Evolutionary conservation across 1,140 invertebrate species (phyloP).

Genomic region (Drosophila ambigua): DNA sequence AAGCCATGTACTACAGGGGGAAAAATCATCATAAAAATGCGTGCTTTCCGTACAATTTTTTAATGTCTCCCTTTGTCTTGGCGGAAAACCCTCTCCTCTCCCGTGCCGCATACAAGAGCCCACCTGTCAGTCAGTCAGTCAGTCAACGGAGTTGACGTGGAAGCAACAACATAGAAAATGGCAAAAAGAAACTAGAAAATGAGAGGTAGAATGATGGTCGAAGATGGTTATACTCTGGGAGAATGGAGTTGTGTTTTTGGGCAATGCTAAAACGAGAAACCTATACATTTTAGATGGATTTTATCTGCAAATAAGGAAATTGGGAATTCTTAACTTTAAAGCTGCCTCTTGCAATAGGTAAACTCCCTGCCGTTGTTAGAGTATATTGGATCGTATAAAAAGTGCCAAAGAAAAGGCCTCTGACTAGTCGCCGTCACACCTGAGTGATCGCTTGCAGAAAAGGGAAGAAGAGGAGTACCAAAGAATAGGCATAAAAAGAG

Average conservation of each 20-base stretch:
- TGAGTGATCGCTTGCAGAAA: slow-evolving; percentile 63
- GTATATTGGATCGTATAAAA: slow-evolving; percentile 1
- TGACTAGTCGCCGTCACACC: slow-evolving; percentile 71
- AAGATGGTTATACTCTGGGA: slow-evolving; percentile 30
- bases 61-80: slow-evolving; percentile 48
- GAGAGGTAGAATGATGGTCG: slow-evolving; percentile 16
- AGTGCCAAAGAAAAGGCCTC: slow-evolving; percentile 24
- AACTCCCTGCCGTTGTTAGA: too few species aligned
- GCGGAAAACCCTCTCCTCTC: slow-evolving; percentile 12
- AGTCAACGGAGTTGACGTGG: slow-evolving; percentile 59
- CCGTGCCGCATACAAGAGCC: slow-evolving; percentile 51
- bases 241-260: background rate
- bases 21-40: slow-evolving; percentile 64
- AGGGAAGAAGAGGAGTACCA: slow-evolving; percentile 56
- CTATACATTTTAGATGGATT: too few species aligned
- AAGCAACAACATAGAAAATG: slow-evolving; percentile 52
- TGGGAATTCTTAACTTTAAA: too few species aligned
- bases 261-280: too few species aligned
- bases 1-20: background rate
- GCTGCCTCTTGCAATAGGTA: too few species aligned
- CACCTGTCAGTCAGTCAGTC: slow-evolving; percentile 71
- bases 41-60: slow-evolving; percentile 61
- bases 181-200: slow-evolving; percentile 44
- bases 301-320: too few species aligned
- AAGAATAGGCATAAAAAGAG: slow-evolving; percentile 47